phyloP scores from a whole-genome alignment of 1,140 invertebrate species.

The Drosophila persimilis region DNA sequence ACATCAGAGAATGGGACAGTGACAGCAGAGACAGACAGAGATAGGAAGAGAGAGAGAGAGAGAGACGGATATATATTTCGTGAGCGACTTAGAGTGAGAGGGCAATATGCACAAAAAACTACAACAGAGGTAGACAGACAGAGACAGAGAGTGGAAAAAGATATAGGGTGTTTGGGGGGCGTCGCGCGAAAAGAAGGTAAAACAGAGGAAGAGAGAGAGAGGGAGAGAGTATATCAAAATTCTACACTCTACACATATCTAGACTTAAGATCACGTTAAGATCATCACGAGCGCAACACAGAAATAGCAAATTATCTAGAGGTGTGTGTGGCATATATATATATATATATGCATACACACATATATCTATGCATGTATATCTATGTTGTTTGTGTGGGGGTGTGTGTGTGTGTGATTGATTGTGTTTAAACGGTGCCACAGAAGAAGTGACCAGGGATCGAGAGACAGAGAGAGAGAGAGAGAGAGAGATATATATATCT shows the following conservation, averaged over 20 bases:
- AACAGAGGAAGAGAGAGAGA: conserved; percentile 2
- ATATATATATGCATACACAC: conserved; percentile 21
- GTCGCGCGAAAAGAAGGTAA: not conserved
- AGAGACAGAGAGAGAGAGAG: too few species aligned
- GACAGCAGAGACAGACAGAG: conserved; percentile 31
- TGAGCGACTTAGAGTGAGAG: conserved; percentile 10
- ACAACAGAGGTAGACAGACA: conserved; percentile 38
- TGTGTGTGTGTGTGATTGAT: too few species aligned
- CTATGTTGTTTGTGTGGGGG: not conserved
- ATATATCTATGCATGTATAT: conserved; percentile 30
- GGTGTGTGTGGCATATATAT: conserved; percentile 29
- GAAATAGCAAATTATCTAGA: conserved; percentile 64
- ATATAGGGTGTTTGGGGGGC: too few species aligned
- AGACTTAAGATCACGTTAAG: conserved; percentile 79
- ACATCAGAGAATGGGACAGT: conserved; percentile 12
- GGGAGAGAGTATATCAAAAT: conserved; percentile 25
- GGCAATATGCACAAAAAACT: conserved; percentile 30
- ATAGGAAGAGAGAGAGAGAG: not conserved
- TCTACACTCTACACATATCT: conserved; percentile 75
- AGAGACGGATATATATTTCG: conserved; percentile 7
- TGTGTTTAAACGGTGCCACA: too few species aligned
- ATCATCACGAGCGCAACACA: conserved; percentile 80
- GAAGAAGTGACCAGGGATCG: too few species aligned
- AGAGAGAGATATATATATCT: conserved; percentile 3
- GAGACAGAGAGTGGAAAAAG: conserved; percentile 50